phyloP scores from a whole-genome alignment of 1,140 invertebrate species.

The Nymphalis io region DNA sequence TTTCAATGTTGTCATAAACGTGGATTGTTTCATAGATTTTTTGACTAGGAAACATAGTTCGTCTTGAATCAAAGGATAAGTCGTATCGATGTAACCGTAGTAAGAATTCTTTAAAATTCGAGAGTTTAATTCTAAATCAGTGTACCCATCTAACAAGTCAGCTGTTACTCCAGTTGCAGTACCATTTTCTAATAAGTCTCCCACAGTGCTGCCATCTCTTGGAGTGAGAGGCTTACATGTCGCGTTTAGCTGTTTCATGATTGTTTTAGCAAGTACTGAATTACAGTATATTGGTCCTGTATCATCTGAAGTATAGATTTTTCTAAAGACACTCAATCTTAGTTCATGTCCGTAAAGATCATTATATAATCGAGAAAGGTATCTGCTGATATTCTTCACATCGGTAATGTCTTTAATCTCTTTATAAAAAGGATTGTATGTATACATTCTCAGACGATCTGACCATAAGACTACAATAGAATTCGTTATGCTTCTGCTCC shows the following conservation, averaged over 20 bases:
- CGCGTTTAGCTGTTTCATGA: conserved; percentile 65
- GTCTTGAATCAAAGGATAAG: conserved; percentile 65
- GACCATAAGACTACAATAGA: conserved; percentile 64
- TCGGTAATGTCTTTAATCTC: conserved; percentile 63
- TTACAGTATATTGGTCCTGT: conserved; percentile 58
- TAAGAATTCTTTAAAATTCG: conserved; percentile 68
- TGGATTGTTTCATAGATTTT: conserved; percentile 63
- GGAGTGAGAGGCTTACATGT: conserved; percentile 60
- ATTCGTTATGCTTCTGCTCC: conserved; percentile 65
- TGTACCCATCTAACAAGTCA: conserved; percentile 68
- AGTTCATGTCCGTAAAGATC: conserved; percentile 61
- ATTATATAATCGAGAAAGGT: conserved; percentile 56
- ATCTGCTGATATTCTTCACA: conserved; percentile 46
- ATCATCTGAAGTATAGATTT: conserved; percentile 56
- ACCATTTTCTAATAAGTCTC: conserved; percentile 64
- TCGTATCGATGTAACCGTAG: conserved; percentile 73
- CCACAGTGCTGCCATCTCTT: conserved; percentile 66
- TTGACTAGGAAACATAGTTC: conserved; percentile 69
- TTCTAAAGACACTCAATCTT: conserved; percentile 66
- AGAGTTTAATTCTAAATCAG: conserved; percentile 69
- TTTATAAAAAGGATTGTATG: conserved; percentile 66
- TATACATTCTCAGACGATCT: conserved; percentile 54
- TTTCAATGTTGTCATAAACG: conserved; percentile 61
- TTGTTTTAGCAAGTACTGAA: conserved; percentile 54
- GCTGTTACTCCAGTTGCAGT: conserved; percentile 69